These are phyloP conservation scores for Tychaedon coryphoeus DNA, from an alignment of 2,113 vertebrate species.

Conservation along the genomic window DNA sequence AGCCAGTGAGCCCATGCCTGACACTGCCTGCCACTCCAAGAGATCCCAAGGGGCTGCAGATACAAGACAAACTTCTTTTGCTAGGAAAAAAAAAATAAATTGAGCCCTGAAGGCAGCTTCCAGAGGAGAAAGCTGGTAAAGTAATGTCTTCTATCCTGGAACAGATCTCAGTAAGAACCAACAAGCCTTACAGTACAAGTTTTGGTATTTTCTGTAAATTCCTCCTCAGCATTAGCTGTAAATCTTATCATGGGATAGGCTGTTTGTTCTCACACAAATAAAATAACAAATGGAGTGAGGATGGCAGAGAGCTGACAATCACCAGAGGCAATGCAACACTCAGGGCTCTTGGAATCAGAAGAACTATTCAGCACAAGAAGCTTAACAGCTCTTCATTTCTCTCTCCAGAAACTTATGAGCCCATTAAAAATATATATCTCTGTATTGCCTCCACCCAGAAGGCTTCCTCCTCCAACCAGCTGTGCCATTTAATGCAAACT, in stretches of 20 bases:
- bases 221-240: conserved; percentile 37
- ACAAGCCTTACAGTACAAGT: conserved; percentile 14
- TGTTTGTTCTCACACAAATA: conserved; percentile 56
- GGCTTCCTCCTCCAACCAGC: conserved; percentile 48
- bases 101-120: neutral
- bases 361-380: conserved; percentile 50
- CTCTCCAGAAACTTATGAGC: conserved; percentile 33
- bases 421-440: conserved; percentile 43
- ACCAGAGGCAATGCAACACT: conserved; percentile 27
- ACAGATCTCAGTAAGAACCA: conserved; percentile 38
- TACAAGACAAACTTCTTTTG: neutral
- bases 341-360: conserved; percentile 23
- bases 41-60: neutral
- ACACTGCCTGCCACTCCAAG: neutral
- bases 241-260: conserved; percentile 51
- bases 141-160: conserved; percentile 33
- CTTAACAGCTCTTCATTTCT: conserved; percentile 47
- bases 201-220: conserved; percentile 4
- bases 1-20: neutral
- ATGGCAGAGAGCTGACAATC: conserved; percentile 29
- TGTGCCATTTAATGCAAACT: conserved; percentile 45
- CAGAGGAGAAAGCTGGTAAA: neutral
- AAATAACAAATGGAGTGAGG: conserved; percentile 47
- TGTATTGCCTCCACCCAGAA: conserved; percentile 10
- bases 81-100: neutral